phyloP scores from a whole-genome alignment of 2,113 vertebrate species.

The Rynchops niger region DNA sequence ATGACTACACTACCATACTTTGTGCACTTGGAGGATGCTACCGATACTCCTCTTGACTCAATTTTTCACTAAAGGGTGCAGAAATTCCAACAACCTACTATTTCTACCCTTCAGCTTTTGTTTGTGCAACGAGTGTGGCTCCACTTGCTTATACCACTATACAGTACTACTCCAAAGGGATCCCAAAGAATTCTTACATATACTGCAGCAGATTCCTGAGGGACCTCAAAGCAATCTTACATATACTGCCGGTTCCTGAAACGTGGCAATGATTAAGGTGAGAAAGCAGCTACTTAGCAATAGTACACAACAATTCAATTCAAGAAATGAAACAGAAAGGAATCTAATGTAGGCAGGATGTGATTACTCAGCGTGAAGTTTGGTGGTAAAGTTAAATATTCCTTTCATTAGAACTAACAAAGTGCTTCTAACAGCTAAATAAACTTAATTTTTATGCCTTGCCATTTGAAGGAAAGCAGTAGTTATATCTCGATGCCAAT shows the following conservation, averaged over 20 bases:
- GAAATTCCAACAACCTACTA: neutral
- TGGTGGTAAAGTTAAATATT: neutral
- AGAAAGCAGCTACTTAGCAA: neutral
- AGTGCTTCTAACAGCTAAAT: neutral
- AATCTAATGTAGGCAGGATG: neutral
- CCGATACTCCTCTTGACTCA: neutral
- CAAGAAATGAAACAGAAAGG: neutral
- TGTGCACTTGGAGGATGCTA: neutral
- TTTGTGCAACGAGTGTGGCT: neutral
- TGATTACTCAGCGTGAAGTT: neutral
- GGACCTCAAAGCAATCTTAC: neutral
- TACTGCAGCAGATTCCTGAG: neutral
- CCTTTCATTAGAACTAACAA: neutral
- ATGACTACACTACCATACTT: neutral
- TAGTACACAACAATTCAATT: neutral
- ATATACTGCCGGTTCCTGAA: neutral
- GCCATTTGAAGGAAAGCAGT: neutral
- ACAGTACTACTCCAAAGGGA: neutral
- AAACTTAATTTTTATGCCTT: neutral
- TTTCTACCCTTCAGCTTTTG: neutral
- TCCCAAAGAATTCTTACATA: neutral
- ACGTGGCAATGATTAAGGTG: fast-evolving
- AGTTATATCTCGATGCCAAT: neutral
- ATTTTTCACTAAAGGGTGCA: neutral
- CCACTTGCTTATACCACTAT: neutral